A percentile compares a stretch with the other conserved stretches of the same genome.
Evolutionary conservation across 92 coral and sea anemone species (phyloP).

Genomic region (Porites evermanni): DNA sequence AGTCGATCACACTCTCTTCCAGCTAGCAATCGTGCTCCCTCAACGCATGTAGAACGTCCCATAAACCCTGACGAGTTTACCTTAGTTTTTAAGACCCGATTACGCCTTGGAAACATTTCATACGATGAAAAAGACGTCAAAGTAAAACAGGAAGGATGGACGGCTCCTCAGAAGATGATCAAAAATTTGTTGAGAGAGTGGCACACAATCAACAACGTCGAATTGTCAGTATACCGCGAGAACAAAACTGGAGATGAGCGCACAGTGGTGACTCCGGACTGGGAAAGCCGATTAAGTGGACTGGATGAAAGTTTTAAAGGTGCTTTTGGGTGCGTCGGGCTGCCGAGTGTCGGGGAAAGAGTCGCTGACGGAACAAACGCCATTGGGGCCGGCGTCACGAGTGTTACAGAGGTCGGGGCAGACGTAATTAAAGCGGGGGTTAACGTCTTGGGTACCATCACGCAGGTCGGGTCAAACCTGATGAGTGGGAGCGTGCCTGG

Average conservation of each 20-base stretch:
- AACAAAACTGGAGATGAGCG: neutral
- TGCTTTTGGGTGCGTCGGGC: neutral
- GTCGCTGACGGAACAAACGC: too few species aligned
- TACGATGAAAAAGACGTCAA: neutral
- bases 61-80: neutral
- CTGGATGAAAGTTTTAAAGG: neutral
- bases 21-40: neutral
- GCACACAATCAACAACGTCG: neutral
- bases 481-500: too few species aligned
- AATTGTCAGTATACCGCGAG: slow-evolving; percentile 7
- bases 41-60: neutral
- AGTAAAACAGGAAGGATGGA: neutral
- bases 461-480: too few species aligned
- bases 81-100: neutral
- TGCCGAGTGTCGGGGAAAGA: too few species aligned
- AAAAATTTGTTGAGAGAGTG: neutral
- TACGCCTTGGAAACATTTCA: slow-evolving; percentile 12
- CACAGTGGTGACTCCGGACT: neutral
- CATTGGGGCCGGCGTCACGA: neutral
- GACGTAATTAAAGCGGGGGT: too few species aligned
- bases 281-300: neutral
- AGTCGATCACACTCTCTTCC: neutral
- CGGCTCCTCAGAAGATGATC: neutral
- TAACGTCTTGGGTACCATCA: too few species aligned
- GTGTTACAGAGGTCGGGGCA: too few species aligned